Percentiles rank a stretch among this genome's conserved stretches.
phyloP scores from a whole-genome alignment of 2,888 invertebrate species.

The Sinelater perroti region DNA sequence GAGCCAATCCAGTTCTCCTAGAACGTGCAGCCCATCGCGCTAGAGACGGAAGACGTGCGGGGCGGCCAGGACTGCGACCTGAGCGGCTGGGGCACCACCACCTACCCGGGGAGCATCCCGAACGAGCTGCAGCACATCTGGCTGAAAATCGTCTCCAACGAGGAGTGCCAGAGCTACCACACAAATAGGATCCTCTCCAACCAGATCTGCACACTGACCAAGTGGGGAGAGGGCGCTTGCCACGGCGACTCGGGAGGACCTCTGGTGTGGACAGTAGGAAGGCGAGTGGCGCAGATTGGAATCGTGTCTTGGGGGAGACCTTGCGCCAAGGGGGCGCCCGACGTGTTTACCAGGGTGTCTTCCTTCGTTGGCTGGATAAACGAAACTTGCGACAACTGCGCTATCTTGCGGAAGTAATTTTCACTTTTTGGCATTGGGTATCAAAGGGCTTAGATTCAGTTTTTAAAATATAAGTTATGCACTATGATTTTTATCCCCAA shows the following conservation, averaged over 20 bases:
- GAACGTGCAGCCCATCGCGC: constrained; percentile 56
- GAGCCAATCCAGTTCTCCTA: constrained; percentile 55
- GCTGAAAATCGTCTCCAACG: constrained; percentile 61
- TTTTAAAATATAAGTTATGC: too few species aligned
- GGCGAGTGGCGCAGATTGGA: constrained; percentile 58
- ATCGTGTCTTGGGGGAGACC: constrained; percentile 66
- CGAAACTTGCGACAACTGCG: background rate
- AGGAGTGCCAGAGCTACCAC: constrained; percentile 61
- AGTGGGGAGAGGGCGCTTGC: constrained; percentile 66
- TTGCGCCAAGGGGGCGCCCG: constrained; percentile 61
- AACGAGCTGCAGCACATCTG: constrained; percentile 66
- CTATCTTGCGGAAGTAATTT: too few species aligned
- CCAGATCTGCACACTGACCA: constrained; percentile 69
- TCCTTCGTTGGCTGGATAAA: constrained; percentile 62
- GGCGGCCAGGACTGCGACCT: constrained; percentile 54
- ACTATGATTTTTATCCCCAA: too few species aligned
- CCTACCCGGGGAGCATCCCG: constrained; percentile 65
- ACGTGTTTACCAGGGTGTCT: constrained; percentile 64
- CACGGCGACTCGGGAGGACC: constrained; percentile 68
- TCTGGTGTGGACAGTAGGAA: constrained; percentile 53
- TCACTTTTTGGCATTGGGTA: too few species aligned
- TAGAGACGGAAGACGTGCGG: constrained; percentile 56
- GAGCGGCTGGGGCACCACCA: constrained; percentile 50
- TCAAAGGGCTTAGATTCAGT: too few species aligned
- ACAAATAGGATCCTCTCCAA: constrained; percentile 59